A percentile compares a stretch with the other conserved stretches of the same genome.
These are phyloP conservation scores for Dipodomys spectabilis DNA, from an alignment of 2,113 vertebrate species.

Conservation along the genomic window DNA sequence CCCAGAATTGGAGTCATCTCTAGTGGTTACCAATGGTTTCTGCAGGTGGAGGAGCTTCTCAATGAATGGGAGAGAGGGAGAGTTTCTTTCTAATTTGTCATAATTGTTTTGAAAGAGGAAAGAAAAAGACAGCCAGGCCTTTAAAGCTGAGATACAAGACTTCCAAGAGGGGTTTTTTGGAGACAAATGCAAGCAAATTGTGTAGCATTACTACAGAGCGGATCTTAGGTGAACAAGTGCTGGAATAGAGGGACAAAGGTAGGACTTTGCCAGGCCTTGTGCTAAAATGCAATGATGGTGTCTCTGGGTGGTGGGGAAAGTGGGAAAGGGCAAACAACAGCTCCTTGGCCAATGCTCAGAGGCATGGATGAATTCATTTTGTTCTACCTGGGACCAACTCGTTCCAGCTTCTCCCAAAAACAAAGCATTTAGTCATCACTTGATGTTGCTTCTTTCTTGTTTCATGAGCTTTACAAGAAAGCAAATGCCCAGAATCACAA, in stretches of 20 bases:
- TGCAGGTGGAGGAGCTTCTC: not conserved
- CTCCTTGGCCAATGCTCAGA: not conserved
- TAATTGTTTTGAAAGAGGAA: conserved; percentile 3
- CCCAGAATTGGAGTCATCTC: not conserved
- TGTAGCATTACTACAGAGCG: conserved; percentile 52
- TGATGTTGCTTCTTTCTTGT: not conserved
- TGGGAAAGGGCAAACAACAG: not conserved
- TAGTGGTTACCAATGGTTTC: not conserved
- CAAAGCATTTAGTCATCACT: not conserved
- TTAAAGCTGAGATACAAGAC: conserved; percentile 29
- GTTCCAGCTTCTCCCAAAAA: not conserved
- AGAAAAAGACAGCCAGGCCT: conserved; percentile 27
- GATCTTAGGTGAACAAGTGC: conserved; percentile 55
- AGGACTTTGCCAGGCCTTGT: not conserved
- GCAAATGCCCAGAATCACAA: not conserved
- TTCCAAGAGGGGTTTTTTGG: conserved; percentile 12
- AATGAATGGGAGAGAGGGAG: not conserved
- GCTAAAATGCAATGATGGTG: not conserved
- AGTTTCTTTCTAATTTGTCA: not conserved
- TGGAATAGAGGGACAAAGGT: not conserved
- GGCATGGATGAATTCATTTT: not conserved
- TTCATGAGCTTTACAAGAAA: not conserved
- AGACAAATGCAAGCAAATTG: conserved; percentile 59
- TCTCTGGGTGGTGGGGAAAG: not conserved
- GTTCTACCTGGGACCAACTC: not conserved